Evolutionary conservation across 2,797 vertebrate species (phyloP).

Genomic region (Pachyuromys duprasi): DNA sequence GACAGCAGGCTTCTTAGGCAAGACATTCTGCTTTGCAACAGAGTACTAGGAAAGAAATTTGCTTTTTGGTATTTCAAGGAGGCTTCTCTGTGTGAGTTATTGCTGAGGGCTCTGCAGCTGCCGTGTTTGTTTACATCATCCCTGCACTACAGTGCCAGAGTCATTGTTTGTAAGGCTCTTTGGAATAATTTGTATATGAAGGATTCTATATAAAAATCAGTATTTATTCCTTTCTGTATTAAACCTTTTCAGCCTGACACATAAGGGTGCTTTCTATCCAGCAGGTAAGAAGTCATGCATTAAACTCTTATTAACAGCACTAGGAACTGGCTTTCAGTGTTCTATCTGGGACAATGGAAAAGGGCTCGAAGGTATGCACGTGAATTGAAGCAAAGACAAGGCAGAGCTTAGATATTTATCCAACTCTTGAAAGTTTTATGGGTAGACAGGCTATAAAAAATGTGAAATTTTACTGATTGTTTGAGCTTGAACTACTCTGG

Average conservation of each 20-base stretch:
- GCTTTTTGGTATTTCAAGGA: constrained; percentile 72
- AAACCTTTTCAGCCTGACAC: constrained; percentile 57
- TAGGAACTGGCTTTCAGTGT: background rate
- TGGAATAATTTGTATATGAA: constrained; percentile 77
- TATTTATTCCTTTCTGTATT: constrained; percentile 70
- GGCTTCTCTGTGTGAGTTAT: constrained; percentile 59
- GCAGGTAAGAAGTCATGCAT: constrained; percentile 67
- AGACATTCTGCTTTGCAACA: constrained; percentile 32
- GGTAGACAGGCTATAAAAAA: constrained; percentile 21
- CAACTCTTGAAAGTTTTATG: constrained; percentile 62
- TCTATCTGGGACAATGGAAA: constrained; percentile 9
- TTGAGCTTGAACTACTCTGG: constrained; percentile 40
- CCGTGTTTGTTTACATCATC: constrained; percentile 58
- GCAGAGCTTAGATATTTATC: constrained; percentile 60
- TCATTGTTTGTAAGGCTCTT: constrained; percentile 71
- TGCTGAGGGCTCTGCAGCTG: background rate
- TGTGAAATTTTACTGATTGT: constrained; percentile 60
- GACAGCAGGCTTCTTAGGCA: constrained; percentile 20
- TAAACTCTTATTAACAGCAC: constrained; percentile 54
- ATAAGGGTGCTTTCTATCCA: constrained; percentile 66
- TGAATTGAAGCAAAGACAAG: constrained; percentile 63
- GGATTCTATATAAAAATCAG: constrained; percentile 66
- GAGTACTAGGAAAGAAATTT: background rate
- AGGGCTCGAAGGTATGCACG: constrained; percentile 37
- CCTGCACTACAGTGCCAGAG: background rate